Evolutionary conservation across 2,888 invertebrate species (phyloP), one percentile per base, ranked within the genome.

Genomic region (Malthinus seriepunctatus): DNA sequence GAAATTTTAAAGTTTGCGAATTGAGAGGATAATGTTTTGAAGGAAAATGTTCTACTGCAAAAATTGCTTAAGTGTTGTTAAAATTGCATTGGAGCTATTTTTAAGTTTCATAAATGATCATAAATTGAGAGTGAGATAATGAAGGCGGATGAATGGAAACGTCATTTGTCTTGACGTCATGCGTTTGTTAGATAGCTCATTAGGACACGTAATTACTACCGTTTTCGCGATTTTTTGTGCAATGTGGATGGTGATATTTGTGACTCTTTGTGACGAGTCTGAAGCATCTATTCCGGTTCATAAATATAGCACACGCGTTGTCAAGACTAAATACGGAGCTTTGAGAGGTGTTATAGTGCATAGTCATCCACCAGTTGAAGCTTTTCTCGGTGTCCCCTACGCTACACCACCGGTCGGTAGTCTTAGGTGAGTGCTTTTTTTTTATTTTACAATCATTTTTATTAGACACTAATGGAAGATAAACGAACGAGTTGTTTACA

Each of bases 331-430:
- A 78, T 95, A 95, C 83, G 96, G 95, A 33, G 87, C 89, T 60
- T 80, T 96, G 72, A 86, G 94, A 45, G 96, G 95, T 54, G 87
- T 93, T 77, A 87, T 92, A 68, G 87, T 93, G 50, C 89, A 91
- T 73, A 86, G 89, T 66, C 86, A 89, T 77, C 90, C 89, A 63
- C 86, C 86, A 62, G 93, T 96, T 68, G 95, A 96, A 80, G 93
- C 93, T 11, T 97, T 93, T 78, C 86, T 95, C 62, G 96, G 96
- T 62, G 91, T 97, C 67, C 95, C 95, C 38, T 97, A 95, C 81
- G 96, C 95, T 35, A 93, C 95, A 64, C 91, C 95, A 63, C 95
- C 95, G 8, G 84, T 91, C 67, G 94, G 94, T 69, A 89, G 91
- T 74, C 85, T 96, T 72, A 89, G 96, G 89, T 88, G 79, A 81